Percentiles rank a stretch among this genome's conserved stretches.
phyloP scores from a whole-genome alignment of 2,797 vertebrate genomes.

The Okamejei kenojei region DNA sequence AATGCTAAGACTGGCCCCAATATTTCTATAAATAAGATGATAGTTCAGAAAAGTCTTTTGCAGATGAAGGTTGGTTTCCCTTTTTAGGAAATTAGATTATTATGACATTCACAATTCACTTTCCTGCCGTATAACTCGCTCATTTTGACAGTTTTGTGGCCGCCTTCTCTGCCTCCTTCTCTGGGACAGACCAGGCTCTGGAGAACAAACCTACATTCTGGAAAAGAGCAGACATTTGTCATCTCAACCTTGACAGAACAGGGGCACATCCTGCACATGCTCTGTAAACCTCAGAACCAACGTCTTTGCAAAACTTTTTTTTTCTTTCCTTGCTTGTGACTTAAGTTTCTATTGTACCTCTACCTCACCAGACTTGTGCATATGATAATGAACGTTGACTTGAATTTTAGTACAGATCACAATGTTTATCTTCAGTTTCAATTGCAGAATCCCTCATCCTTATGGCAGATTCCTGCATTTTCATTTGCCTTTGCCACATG shows the following conservation, averaged over 20 bases:
- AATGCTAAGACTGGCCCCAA: not conserved
- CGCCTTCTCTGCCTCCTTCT: not conserved
- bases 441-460: too few relatives aligned
- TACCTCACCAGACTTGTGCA: too few relatives aligned
- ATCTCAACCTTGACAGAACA: not conserved
- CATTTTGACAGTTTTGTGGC: not conserved
- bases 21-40: constrained; percentile 20
- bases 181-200: not conserved
- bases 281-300: not conserved
- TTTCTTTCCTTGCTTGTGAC: not conserved
- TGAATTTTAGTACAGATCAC: not conserved
- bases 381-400: too few relatives aligned
- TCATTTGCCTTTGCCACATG: too few relatives aligned
- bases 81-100: constrained; percentile 3
- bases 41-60: not conserved
- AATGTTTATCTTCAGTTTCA: not conserved
- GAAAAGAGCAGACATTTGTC: not conserved
- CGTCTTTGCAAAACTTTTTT: not conserved
- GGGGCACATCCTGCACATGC: not conserved
- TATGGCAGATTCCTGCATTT: not conserved
- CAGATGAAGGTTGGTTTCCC: not conserved
- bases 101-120: not conserved
- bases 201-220: not conserved
- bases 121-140: not conserved
- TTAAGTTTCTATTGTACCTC: too few relatives aligned